phyloP scores from a whole-genome alignment of 2,113 vertebrate genomes.

The Scomber japonicus region DNA sequence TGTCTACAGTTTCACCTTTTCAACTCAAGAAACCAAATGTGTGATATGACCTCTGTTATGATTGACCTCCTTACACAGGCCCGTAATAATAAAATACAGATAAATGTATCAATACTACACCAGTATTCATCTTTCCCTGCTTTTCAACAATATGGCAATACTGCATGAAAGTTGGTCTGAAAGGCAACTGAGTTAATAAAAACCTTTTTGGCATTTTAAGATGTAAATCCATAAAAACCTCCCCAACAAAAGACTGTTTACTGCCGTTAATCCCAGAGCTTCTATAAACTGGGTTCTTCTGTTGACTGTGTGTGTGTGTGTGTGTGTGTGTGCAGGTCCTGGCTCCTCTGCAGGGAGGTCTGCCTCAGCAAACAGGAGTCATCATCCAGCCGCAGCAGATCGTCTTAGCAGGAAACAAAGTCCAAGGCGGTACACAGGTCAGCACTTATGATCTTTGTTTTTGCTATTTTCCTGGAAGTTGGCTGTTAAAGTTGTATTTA shows the following conservation, averaged over 20 bases:
- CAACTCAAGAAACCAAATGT: neutral
- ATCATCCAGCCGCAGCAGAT: constrained; percentile 99
- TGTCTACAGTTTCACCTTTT: no score
- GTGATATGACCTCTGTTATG: no score
- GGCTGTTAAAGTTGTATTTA: neutral
- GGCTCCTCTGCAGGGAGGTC: constrained; percentile 92
- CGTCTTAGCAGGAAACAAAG: constrained; percentile 96
- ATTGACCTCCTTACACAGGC: neutral
- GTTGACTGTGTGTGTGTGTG: constrained; percentile 17
- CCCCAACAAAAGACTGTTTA: no score
- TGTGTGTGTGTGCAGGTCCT: constrained; percentile 87
- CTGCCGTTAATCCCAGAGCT: neutral
- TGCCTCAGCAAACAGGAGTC: constrained; percentile 96
- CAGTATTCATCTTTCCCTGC: neutral
- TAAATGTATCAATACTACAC: neutral
- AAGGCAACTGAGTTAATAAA: neutral
- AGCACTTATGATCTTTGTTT: neutral
- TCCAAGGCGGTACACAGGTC: constrained; percentile 90
- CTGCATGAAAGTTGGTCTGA: neutral
- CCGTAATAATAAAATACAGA: neutral
- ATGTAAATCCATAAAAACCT: neutral
- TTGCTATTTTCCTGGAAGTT: neutral
- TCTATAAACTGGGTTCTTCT: neutral
- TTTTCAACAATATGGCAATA: neutral
- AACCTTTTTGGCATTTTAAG: neutral